phyloP scores from a whole-genome alignment of 2,797 vertebrate genomes.

The Botia almorhae region DNA sequence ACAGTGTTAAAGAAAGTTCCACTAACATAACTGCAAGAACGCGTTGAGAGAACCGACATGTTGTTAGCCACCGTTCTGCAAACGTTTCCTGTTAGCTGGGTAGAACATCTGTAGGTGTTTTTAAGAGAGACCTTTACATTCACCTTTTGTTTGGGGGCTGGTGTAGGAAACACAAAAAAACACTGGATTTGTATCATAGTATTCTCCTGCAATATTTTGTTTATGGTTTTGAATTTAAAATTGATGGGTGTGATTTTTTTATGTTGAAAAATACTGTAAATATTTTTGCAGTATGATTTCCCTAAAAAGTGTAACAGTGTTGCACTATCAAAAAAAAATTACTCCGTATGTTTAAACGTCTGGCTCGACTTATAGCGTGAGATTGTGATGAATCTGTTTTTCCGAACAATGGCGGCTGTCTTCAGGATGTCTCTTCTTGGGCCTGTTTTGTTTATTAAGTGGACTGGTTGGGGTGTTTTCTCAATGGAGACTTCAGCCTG shows the following conservation, averaged over 20 bases:
- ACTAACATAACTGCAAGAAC: too few species aligned
- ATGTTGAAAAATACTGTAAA: background rate
- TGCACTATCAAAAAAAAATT: too few species aligned
- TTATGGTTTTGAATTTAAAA: background rate
- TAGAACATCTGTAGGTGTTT: constrained; percentile 77
- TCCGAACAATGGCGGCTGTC: background rate
- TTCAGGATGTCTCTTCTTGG: background rate
- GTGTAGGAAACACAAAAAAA: constrained; percentile 58
- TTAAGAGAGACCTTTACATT: constrained; percentile 68
- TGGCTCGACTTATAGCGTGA: background rate
- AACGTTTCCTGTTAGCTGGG: too few species aligned
- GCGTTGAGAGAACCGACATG: too few species aligned
- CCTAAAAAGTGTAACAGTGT: too few species aligned
- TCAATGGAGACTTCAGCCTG: constrained; percentile 1
- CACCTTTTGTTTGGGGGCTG: constrained; percentile 55
- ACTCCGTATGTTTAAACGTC: background rate
- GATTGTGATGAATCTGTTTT: background rate
- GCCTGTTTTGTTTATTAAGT: constrained; percentile 29
- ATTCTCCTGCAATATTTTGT: background rate
- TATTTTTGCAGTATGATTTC: background rate
- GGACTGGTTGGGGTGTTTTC: background rate
- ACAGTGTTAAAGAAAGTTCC: too few species aligned
- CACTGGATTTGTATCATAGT: background rate
- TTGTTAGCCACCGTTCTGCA: too few species aligned
- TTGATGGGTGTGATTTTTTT: background rate